These are phyloP conservation scores for Acropora yongei DNA, from an alignment of 64 coral and sea anemone species.

Conservation along the genomic window DNA sequence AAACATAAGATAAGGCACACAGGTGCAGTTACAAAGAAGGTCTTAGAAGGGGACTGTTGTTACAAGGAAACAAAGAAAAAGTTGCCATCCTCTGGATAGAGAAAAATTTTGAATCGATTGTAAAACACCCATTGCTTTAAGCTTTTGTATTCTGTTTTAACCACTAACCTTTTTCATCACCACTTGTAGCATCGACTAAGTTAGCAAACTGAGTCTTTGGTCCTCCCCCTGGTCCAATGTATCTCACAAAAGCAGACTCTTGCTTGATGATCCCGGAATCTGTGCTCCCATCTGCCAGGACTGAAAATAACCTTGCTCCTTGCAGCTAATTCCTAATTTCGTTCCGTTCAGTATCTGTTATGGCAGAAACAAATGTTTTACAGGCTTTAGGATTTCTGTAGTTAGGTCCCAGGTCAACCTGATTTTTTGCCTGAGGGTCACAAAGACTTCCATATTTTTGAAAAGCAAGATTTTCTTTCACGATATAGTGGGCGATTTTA, in stretches of 20 bases:
- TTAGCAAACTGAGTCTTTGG: constrained; percentile 49
- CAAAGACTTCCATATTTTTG: constrained; percentile 50
- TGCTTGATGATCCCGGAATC: constrained; percentile 44
- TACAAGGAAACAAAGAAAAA: constrained; percentile 28
- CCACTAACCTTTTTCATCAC: constrained; percentile 43
- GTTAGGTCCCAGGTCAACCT: constrained; percentile 39
- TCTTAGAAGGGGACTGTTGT: constrained; percentile 19
- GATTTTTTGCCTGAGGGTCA: constrained; percentile 58
- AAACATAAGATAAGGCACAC: too few species aligned
- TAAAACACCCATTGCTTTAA: constrained; percentile 16
- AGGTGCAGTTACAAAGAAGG: neutral
- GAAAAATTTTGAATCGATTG: constrained; percentile 21
- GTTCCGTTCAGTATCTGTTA: constrained; percentile 33
- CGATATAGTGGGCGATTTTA: constrained; percentile 44
- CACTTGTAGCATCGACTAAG: constrained; percentile 28
- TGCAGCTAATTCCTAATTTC: constrained; percentile 33
- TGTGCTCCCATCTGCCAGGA: constrained; percentile 59
- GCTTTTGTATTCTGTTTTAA: constrained; percentile 20
- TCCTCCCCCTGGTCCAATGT: constrained; percentile 25
- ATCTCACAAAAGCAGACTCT: constrained; percentile 58
- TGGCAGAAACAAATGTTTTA: constrained; percentile 43
- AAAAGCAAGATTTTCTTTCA: constrained; percentile 58
- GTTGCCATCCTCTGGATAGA: constrained; percentile 15
- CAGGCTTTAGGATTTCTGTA: constrained; percentile 45
- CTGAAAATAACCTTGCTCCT: constrained; percentile 57